Base-by-base conservation (phyloP, 2,113 vertebrate species). In the Epinephelus moara region DNA sequence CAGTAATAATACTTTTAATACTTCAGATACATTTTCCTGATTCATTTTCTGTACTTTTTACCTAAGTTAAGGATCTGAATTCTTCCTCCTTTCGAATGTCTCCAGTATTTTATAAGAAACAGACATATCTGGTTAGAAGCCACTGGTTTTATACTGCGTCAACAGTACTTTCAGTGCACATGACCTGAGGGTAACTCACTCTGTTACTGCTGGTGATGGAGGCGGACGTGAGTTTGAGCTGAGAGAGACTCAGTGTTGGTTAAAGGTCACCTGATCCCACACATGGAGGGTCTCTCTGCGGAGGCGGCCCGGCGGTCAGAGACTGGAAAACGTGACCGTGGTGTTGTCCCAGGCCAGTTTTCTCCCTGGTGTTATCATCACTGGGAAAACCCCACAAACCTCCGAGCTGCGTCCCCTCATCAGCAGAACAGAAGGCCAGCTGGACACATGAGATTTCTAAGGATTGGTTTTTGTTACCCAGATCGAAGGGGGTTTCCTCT, bases 251-350 rank as follows among this genome's bases (percentile, higher is more conserved):
- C 61, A 2, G 52, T 19, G 21, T 49, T n/a, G 33, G 73, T 49
- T 74, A 87, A 85, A 82, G 82, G 85, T 80, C 82, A 10, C 27
- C 47, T 30, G 42, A 64, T 81, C 88, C 78, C 78, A 75, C 82
- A 80, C 81, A 78, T 11, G 71, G 40, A 49, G 85, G 63, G 42
- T 30, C 30, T 69, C 30, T 69, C 45, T 78, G 69, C 11, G 74
- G 81, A 66, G 68, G 69, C 37, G 47, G 52, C 19, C 30, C 0
- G 64, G 40, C 12, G 52, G 4, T 67, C 81, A 60, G 25, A 55
- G 23, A 66, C 53, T 25, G 56, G 47, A 10, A 42, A 75, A 88
- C n/a, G 49, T 85, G 82, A 55, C 62, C 4, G 53, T 45, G 49
- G 62, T 45, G 69, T 45, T 0, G 69, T 78, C 59, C 49, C 21